These are phyloP conservation scores for Ctenopoma kingsleyae DNA, from an alignment of 2,797 vertebrate species.

Conservation along the genomic window DNA sequence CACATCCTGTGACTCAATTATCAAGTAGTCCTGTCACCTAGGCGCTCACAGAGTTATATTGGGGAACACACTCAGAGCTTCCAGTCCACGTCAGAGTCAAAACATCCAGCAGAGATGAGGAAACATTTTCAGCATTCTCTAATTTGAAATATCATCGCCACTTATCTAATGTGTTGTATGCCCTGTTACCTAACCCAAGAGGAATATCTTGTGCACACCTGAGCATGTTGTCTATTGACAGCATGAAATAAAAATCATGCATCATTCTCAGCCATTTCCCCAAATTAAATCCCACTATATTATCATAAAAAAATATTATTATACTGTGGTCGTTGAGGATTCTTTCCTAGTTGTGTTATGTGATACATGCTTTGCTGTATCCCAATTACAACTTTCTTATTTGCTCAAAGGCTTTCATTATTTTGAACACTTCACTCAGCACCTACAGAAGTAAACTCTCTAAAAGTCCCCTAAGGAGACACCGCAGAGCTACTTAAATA, in stretches of 20 bases:
- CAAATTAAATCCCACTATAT: conserved; percentile 30
- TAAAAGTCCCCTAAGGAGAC: conserved; percentile 22
- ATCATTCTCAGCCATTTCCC: conserved; percentile 36
- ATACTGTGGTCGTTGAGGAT: background rate
- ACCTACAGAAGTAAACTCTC: conserved; percentile 33
- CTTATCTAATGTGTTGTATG: conserved; percentile 48
- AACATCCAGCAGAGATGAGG: conserved; percentile 72
- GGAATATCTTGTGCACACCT: conserved; percentile 69
- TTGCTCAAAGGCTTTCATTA: conserved; percentile 4
- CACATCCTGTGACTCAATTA: conserved; percentile 85
- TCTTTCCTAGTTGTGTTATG: background rate
- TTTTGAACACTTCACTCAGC: conserved; percentile 21
- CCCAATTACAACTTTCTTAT: conserved; percentile 4
- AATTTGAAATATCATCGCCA: conserved; percentile 55
- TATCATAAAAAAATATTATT: conserved; percentile 3
- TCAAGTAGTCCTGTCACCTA: conserved; percentile 75
- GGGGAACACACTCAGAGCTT: conserved; percentile 73
- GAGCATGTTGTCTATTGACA: conserved; percentile 59
- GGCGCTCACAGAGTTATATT: conserved; percentile 74
- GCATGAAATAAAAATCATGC: conserved; percentile 36
- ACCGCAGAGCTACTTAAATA: conserved; percentile 32
- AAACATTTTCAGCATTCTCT: conserved; percentile 63
- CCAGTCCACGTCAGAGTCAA: conserved; percentile 62
- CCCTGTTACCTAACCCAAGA: conserved; percentile 56
- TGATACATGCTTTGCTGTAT: background rate